Evolutionary conservation across 2,888 invertebrate genomes (phyloP).

Genomic region (Xestia c-nigrum): DNA sequence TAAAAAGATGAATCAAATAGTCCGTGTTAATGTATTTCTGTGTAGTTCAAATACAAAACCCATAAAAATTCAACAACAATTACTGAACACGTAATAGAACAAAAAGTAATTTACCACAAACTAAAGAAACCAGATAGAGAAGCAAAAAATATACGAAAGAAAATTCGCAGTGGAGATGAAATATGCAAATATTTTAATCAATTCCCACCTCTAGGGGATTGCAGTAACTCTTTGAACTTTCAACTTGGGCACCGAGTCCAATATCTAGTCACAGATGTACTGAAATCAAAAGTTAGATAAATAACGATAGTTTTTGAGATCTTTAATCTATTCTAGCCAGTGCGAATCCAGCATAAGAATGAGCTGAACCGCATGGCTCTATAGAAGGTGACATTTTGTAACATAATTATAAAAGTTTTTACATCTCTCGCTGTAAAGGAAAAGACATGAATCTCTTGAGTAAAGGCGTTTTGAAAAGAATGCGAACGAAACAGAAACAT

Average conservation of each 20-base stretch:
- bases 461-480: neutral
- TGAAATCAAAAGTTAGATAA: conserved; percentile 32
- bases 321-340: neutral
- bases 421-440: too few relatives aligned
- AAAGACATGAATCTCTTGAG: neutral
- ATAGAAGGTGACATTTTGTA: neutral
- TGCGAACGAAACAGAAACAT: neutral
- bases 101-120: conserved; percentile 10
- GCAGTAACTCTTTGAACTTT: conserved; percentile 43
- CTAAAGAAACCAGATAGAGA: conserved; percentile 29
- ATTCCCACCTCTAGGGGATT: conserved; percentile 57
- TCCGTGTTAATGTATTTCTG: too few relatives aligned
- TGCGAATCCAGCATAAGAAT: neutral
- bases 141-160: conserved; percentile 47
- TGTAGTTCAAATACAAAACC: too few relatives aligned
- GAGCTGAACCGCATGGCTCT: neutral
- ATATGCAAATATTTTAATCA: conserved; percentile 69
- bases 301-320: conserved; percentile 7
- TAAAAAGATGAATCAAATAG: too few relatives aligned
- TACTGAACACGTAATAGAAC: neutral
- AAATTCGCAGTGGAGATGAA: conserved; percentile 46
- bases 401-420: too few relatives aligned
- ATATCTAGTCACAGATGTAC: conserved; percentile 37
- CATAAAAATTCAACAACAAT: neutral
- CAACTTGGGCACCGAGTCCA: conserved; percentile 18